Evolutionary conservation across 2,113 vertebrate species (phyloP).

Genomic region (Calonectris borealis): DNA sequence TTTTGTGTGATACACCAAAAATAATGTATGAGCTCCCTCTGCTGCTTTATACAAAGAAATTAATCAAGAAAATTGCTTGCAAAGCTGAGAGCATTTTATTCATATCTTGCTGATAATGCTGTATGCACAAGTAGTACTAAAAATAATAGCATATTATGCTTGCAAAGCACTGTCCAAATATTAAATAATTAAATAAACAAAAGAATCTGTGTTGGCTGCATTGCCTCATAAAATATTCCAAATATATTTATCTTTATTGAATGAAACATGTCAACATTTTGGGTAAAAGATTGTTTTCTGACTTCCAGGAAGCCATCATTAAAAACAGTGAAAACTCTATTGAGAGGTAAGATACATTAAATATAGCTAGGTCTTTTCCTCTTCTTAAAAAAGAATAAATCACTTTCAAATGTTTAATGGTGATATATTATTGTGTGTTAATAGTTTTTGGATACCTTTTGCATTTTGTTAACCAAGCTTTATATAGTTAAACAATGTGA

Average conservation of each 20-base stretch:
- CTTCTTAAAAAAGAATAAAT: neutral
- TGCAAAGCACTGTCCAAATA: slow-evolving; percentile 1
- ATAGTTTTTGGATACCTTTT: slow-evolving; percentile 50
- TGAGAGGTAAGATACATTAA: slow-evolving; percentile 6
- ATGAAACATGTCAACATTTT: slow-evolving; percentile 28
- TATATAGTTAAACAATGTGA: slow-evolving; percentile 16
- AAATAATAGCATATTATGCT: slow-evolving; percentile 20
- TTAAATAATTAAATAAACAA: slow-evolving; percentile 45
- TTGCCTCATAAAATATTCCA: slow-evolving; percentile 47
- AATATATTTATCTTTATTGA: slow-evolving; percentile 41
- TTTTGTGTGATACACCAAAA: slow-evolving; percentile 63
- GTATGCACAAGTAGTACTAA: neutral
- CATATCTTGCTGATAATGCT: slow-evolving; percentile 42
- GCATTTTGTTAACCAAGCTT: slow-evolving; percentile 29
- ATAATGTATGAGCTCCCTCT: slow-evolving; percentile 78
- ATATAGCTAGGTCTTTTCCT: neutral
- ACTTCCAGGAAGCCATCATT: slow-evolving; percentile 45
- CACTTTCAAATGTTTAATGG: neutral
- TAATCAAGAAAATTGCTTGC: slow-evolving; percentile 60
- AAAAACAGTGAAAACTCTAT: slow-evolving; percentile 6
- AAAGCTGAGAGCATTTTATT: slow-evolving; percentile 38
- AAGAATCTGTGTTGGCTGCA: slow-evolving; percentile 13
- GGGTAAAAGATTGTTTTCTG: slow-evolving; percentile 8
- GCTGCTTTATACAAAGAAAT: slow-evolving; percentile 60
- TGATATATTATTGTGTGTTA: neutral